Evolutionary conservation across 1,140 invertebrate species (phyloP), one percentile per base, ranked within the genome.

Genomic region (Zeugodacus cucurbitae): DNA sequence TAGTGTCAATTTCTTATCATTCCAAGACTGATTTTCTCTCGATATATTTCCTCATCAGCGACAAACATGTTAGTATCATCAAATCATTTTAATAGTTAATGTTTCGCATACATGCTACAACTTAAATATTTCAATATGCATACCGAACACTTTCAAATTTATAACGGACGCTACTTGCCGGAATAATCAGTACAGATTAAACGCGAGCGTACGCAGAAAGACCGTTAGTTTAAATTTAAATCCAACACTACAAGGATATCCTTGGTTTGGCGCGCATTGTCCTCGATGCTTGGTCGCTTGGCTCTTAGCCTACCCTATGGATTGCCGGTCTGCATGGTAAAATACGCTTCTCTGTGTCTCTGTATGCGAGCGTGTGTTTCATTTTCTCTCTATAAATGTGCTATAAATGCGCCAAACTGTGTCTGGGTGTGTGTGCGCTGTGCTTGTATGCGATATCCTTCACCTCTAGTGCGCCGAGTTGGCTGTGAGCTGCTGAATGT

Each of bases 181-280:
- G 41, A 8, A 48, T 29, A 32, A 32, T 29, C 64, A 29, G 37
- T 26, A 29, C 22, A 70, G 26, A 29, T 37, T 34, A n/a, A 17
- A 48, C 26, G 26, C 11, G 41, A 17, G 41, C n/a, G 85, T 32
- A 59, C 26, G 7, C 11, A 5, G 17, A 86, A 86, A 34, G 10
- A 17, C 26, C 85, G 85, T 59, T 58, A 57, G 44, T 86, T 86
- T 86, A 86, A 86, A 86, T 41, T 86, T 34, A 86, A 86, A 86
- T 86, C 37, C 54, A 58, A 59, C 20, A 37, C 26, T 58, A 37
- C 57, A 32, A 86, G 85, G 48, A 86, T 86, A 86, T 86, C 54
- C 26, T 58, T 86, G 85, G 22, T 34, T 82, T 82, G 74, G 41
- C 74, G 41, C 41, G n/a, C 41, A 48, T 54, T 86, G 57, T 86